Conservation (phyloP, 2,888 invertebrate genomes). For the Hipparchia semele region DNA sequence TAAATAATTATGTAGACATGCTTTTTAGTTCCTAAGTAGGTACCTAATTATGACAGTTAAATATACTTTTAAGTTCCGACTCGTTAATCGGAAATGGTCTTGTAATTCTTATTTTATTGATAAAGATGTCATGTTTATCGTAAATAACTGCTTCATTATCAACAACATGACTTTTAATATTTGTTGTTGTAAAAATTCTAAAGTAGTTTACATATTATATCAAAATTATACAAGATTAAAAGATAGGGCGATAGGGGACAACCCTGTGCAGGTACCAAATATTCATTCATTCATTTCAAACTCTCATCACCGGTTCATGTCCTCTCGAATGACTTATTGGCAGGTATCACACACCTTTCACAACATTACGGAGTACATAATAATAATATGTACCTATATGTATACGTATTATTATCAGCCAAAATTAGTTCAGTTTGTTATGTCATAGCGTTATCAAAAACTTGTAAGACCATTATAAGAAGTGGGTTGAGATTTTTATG, state of each 20-base stretch:
- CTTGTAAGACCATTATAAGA: background rate
- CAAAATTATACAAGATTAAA: background rate
- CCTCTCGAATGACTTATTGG: too few relatives aligned
- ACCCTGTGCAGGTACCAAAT: background rate
- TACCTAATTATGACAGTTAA: background rate
- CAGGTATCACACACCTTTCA: too few relatives aligned
- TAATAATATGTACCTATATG: too few relatives aligned
- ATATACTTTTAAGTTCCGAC: background rate
- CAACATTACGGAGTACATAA: background rate
- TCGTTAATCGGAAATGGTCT: constrained; percentile 11
- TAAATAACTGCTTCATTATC: background rate
- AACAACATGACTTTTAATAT: background rate
- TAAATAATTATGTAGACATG: background rate
- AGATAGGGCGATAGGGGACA: background rate
- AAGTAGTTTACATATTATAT: background rate
- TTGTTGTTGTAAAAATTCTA: too few relatives aligned
- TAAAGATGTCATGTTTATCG: constrained; percentile 4
- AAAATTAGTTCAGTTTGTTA: background rate
- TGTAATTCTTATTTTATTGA: background rate
- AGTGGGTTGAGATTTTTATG: constrained; percentile 5
- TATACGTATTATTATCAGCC: background rate
- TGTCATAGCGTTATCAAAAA: constrained; percentile 6
- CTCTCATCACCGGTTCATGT: too few relatives aligned
- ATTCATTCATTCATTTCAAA: too few relatives aligned
- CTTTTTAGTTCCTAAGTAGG: background rate